phyloP scores from a whole-genome alignment of 2,113 vertebrate species.

The Micronisus gabar region DNA sequence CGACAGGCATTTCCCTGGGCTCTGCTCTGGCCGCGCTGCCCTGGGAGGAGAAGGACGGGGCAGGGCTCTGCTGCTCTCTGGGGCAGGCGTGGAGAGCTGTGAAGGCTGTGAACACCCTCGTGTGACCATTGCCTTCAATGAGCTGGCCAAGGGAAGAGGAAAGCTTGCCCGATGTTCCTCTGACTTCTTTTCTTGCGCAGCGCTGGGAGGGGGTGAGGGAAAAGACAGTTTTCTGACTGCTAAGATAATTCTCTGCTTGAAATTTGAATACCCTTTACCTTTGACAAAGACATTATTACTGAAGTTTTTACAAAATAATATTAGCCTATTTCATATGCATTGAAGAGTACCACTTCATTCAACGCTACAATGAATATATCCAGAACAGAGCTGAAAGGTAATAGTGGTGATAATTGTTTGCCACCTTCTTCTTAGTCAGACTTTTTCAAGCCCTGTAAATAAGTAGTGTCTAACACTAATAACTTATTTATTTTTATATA shows the following conservation, averaged over 20 bases:
- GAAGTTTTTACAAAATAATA: neutral
- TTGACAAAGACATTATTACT: neutral
- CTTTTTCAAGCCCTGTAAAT: neutral
- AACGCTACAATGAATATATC: neutral
- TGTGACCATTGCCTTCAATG: neutral
- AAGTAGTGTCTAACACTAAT: neutral
- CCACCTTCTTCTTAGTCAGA: neutral
- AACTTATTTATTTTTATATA: neutral
- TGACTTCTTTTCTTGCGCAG: neutral
- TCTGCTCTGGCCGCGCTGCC: accelerated
- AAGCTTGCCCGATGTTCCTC: neutral
- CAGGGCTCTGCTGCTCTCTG: neutral
- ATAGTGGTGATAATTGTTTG: neutral
- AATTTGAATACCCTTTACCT: neutral
- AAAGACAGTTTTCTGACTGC: neutral
- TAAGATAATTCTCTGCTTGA: neutral
- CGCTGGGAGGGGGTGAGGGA: accelerated
- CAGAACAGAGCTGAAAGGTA: neutral
- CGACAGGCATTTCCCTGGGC: neutral
- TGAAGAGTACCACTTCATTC: neutral
- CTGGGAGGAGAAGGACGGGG: neutral
- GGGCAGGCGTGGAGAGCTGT: neutral
- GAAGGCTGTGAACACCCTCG: neutral
- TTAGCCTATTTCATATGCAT: neutral
- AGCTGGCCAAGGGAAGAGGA: neutral